Conservation (phyloP, 2,797 vertebrate genomes). For the Delichon dasypus region DNA sequence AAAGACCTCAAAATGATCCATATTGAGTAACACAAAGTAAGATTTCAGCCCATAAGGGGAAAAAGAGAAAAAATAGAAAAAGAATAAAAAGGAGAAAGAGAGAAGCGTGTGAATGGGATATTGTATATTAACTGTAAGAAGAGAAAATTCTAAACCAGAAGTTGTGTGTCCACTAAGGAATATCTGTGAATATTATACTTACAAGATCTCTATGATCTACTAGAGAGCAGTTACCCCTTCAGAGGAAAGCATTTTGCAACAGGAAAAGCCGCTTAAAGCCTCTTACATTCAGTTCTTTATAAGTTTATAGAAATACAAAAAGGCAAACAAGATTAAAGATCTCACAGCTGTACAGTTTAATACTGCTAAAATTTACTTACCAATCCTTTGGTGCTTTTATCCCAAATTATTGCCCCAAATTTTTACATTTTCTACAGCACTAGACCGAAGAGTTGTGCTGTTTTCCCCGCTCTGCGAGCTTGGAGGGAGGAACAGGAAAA, state of each 20-base stretch:
- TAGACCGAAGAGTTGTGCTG: background rate
- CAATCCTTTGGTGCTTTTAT: background rate
- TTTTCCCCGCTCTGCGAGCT: background rate
- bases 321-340: background rate
- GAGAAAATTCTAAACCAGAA: background rate
- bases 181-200: background rate
- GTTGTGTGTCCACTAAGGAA: background rate
- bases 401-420: background rate
- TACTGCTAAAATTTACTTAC: background rate
- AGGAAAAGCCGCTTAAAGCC: background rate
- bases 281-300: background rate
- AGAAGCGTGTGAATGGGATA: background rate
- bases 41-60: background rate
- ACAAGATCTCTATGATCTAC: background rate
- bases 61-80: background rate
- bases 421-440: background rate
- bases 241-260: background rate
- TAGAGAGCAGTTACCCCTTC: background rate
- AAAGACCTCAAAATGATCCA: background rate
- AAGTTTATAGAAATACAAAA: background rate
- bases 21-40: background rate
- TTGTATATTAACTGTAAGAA: background rate
- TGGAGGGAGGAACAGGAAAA: background rate
- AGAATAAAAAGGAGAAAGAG: background rate
- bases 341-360: background rate